phyloP scores from a whole-genome alignment of 2,113 vertebrate species.

The Ardeotis arabs region DNA sequence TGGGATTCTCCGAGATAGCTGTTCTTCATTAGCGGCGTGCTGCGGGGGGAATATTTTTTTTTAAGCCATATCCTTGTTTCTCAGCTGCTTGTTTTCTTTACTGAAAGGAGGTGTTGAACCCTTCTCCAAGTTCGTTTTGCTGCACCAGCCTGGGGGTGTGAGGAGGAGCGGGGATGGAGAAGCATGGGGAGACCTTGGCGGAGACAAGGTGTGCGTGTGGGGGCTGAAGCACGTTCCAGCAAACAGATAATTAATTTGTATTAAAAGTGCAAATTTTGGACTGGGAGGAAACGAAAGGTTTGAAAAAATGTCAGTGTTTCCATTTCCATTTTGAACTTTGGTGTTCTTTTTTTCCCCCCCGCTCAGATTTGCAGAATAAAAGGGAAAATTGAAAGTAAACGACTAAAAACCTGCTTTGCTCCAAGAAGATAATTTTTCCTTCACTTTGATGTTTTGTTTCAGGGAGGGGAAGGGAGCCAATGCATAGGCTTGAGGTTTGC shows the following conservation, averaged over 20 bases:
- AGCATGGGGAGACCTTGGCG: neutral
- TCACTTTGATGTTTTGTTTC: constrained; percentile 6
- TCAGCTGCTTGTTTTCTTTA: neutral
- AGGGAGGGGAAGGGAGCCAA: neutral
- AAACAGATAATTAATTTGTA: neutral
- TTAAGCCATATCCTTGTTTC: neutral
- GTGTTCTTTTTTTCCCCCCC: fast-evolving
- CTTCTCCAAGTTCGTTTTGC: fast-evolving
- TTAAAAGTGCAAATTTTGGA: neutral
- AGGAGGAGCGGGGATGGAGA: neutral
- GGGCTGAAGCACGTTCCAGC: neutral
- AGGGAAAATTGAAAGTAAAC: neutral
- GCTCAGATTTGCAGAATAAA: neutral
- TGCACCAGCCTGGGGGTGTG: neutral
- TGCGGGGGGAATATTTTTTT: neutral
- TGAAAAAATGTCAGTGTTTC: neutral
- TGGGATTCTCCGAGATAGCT: neutral
- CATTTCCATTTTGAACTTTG: neutral
- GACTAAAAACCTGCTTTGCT: neutral
- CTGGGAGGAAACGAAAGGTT: neutral
- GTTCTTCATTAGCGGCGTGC: neutral
- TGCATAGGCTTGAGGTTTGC: neutral
- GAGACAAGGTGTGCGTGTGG: fast-evolving
- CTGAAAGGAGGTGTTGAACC: neutral
- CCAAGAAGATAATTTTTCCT: neutral